Base-by-base conservation (phyloP, 2,888 invertebrate species). In the Dione juno region DNA sequence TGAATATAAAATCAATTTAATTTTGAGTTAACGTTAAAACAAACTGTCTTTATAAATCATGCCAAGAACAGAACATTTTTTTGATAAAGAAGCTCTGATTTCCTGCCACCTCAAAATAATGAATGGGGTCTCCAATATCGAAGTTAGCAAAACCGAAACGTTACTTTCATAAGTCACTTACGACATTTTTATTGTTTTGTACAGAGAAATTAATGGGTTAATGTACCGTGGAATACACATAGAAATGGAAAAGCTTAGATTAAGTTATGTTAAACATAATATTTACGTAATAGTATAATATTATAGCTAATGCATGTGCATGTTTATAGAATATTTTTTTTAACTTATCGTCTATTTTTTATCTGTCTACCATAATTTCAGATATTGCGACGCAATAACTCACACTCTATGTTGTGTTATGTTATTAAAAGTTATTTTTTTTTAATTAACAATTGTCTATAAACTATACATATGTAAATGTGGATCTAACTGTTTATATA, bases 101-200 rank as follows among this genome's bases (percentile, higher is more conserved):
- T 63, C 28, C 28, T 45, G 11, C 28, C 28, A 45, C 48, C 45
- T 45, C 28, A 35, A 45, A 63, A 11, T 48, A 45, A 63, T 16
- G 28, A 63, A 63, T 16, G 45, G 43, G 16, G 43, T 16, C 63
- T 63, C 63, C 37, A 53, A 52, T 59, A 28, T 21, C 43, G 61
- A 48, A 40, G 52, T n/a, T 45, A 61, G 40, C 61, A 52, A 52
- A 43, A 43, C 52, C 13, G 37, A 58, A 58, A 58, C 50, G 40
- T 59, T 61, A 43, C 50, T 35, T 28, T 45, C 43, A 61, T 67
- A 67, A 67, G 67, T 67, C 43, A 67, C 41, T 61, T 43, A 61
- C 52, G 52, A 67, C 67, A 45, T 67, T 67, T 67, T 67, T 67
- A 67, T 67, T 52, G 67, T 61, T 59, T 41, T 41, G n/a, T 52